A percentile compares a stretch with the other conserved stretches of the same genome.
Evolutionary conservation across 2,113 vertebrate genomes (phyloP).

Genomic region (Oostethus manadensis): DNA sequence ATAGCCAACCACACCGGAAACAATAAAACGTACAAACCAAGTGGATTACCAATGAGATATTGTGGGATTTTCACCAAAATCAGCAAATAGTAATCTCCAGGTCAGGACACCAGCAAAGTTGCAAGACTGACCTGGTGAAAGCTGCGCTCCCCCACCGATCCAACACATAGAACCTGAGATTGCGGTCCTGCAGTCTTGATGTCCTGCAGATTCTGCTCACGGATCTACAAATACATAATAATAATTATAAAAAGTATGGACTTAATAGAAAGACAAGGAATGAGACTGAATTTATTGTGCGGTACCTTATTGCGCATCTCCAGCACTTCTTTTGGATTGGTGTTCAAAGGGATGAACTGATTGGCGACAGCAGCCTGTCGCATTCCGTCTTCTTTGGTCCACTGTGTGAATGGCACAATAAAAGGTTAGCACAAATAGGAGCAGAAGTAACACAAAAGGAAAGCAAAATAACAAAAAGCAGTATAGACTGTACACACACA

Average conservation of each 20-base stretch:
- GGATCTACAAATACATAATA: constrained; percentile 73
- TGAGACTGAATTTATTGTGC: background rate
- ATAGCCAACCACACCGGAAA: no score
- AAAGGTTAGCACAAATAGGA: constrained; percentile 14
- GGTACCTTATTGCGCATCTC: constrained; percentile 98
- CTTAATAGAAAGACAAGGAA: background rate
- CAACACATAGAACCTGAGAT: constrained; percentile 86
- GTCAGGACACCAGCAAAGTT: constrained; percentile 30
- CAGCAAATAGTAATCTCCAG: constrained; percentile 35
- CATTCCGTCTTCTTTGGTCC: constrained; percentile 93
- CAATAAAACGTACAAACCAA: background rate
- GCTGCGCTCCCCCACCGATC: constrained; percentile 81
- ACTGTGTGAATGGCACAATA: constrained; percentile 82
- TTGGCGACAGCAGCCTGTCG: constrained; percentile 90
- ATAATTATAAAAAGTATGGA: background rate
- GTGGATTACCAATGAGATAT: background rate
- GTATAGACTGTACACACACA: constrained; percentile 33
- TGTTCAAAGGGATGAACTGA: constrained; percentile 98
- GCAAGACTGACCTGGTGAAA: constrained; percentile 84
- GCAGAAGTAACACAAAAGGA: constrained; percentile 10
- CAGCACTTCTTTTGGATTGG: constrained; percentile 95
- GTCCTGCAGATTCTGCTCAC: constrained; percentile 96
- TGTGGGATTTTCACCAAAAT: background rate
- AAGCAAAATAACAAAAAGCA: constrained; percentile 37
- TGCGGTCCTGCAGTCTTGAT: constrained; percentile 95